Percentiles rank a stretch among this genome's conserved stretches.
Conservation (phyloP, 2,113 vertebrate species). For the Bombycilla garrulus region DNA sequence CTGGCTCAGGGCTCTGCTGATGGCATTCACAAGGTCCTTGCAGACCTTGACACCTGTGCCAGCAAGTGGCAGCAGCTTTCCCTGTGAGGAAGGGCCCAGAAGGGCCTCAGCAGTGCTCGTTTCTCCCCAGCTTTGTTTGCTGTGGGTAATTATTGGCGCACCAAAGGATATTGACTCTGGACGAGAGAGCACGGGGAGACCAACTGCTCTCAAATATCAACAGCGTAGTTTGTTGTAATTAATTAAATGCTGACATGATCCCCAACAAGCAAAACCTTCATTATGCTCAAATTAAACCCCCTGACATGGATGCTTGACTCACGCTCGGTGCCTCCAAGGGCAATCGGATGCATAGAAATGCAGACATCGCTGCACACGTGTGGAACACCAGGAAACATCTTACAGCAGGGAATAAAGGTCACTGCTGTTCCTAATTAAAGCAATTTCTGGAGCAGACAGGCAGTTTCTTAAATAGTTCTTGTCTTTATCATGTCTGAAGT, state of each 20-base stretch:
- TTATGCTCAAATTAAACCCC: conserved; percentile 6
- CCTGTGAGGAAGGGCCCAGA: background rate
- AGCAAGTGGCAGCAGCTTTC: background rate
- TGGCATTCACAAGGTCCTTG: background rate
- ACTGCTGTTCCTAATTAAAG: background rate
- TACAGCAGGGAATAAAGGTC: background rate
- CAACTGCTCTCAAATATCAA: background rate
- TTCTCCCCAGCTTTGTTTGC: conserved; percentile 8
- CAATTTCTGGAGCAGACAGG: background rate
- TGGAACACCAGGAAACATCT: background rate
- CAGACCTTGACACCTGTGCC: background rate
- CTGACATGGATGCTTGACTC: background rate
- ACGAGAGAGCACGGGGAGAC: background rate
- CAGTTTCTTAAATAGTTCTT: background rate
- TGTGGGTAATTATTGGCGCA: background rate
- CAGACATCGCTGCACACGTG: background rate
- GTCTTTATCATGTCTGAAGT: background rate
- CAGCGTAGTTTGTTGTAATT: background rate
- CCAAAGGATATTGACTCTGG: background rate
- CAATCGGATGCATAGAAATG: background rate
- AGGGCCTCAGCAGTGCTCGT: background rate
- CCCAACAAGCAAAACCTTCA: conserved; percentile 4
- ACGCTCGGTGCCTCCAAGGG: background rate
- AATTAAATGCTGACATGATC: conserved; percentile 30
- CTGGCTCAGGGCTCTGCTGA: background rate